Base-by-base conservation (phyloP, 1,140 invertebrate species). In the Drosophila ironensis region DNA sequence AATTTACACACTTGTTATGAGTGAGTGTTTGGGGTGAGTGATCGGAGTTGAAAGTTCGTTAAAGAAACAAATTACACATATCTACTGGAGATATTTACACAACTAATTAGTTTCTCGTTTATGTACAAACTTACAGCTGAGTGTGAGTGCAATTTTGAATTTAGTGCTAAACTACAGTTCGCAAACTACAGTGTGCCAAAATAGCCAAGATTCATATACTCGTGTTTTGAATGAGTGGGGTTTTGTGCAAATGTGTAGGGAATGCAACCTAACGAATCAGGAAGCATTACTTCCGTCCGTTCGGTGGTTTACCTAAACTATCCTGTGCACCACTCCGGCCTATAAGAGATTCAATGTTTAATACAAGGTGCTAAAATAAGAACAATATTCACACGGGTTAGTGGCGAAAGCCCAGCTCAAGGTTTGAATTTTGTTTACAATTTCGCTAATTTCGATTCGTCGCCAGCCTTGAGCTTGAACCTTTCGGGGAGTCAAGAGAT, bases 291-390 rank as follows among this genome's bases (percentile, higher is more conserved):
- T 35, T 35, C 2, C 16, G 3, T 25, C 27, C 11, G 42, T 19
- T 41, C 11, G 24, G 40, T 72, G n/a, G 40, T 84, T 86, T 86
- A 86, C 80, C 80, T 86, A 80, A 50, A 57, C 46, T 19, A 9
- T 86, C 80, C 57, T 44, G 44, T 35, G 53, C 44, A 54, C 53
- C 64, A 64, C 54, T 50, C 33, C 35, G 57, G 37, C 74, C 80
- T 86, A 86, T 80, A 86, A 86, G 67, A 86, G 56, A 80, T 80
- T 22, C 28, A 68, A 61, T 72, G 46, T 86, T 63, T 86, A 86
- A 86, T 87, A 80, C 9, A 45, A 38, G 40, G 61, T 73, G 40
- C 38, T 41, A 46, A 24, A 45, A 12, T 7, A 33, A 44, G 22
- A 44, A 14, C n/a, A n/a, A 11, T 25, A 12, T 42, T 52, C 20